These are phyloP conservation scores for Alethe diademata DNA, from an alignment of 2,113 vertebrate species.

Conservation along the genomic window DNA sequence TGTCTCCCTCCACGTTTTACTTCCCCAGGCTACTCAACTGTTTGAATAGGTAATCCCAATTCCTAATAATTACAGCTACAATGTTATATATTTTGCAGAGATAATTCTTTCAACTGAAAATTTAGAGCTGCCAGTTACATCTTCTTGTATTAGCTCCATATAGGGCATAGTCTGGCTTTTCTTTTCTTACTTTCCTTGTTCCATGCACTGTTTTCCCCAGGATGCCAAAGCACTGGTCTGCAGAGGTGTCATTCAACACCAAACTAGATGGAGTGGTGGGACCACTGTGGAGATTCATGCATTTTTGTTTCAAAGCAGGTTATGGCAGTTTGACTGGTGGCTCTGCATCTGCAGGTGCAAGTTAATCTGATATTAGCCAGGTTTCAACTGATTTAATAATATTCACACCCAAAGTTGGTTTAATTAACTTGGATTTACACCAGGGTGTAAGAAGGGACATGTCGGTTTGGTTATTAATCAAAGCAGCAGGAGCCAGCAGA, in stretches of 20 bases:
- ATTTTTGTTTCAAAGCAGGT: slow-evolving; percentile 14
- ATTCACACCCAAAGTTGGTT: slow-evolving; percentile 17
- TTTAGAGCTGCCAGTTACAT: neutral
- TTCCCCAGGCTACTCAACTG: slow-evolving; percentile 21
- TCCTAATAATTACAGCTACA: slow-evolving; percentile 35
- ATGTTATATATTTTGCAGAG: slow-evolving; percentile 6
- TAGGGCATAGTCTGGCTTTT: neutral
- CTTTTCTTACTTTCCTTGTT: neutral
- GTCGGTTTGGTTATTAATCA: neutral
- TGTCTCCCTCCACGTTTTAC: neutral
- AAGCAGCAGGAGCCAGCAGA: neutral
- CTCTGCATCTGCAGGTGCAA: neutral
- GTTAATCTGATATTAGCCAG: slow-evolving; percentile 19
- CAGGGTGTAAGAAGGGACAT: neutral
- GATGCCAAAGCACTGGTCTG: neutral
- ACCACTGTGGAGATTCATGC: neutral
- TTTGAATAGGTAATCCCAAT: slow-evolving; percentile 50
- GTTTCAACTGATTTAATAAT: slow-evolving; percentile 31
- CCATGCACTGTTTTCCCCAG: neutral
- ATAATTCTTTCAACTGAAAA: slow-evolving; percentile 13
- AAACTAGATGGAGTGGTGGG: neutral
- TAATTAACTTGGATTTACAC: slow-evolving; percentile 56
- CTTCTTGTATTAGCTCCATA: neutral
- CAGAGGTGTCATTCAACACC: neutral
- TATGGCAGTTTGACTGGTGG: neutral